Evolutionary conservation across 2,113 vertebrate species (phyloP).

Genomic region (Tinamus guttatus): DNA sequence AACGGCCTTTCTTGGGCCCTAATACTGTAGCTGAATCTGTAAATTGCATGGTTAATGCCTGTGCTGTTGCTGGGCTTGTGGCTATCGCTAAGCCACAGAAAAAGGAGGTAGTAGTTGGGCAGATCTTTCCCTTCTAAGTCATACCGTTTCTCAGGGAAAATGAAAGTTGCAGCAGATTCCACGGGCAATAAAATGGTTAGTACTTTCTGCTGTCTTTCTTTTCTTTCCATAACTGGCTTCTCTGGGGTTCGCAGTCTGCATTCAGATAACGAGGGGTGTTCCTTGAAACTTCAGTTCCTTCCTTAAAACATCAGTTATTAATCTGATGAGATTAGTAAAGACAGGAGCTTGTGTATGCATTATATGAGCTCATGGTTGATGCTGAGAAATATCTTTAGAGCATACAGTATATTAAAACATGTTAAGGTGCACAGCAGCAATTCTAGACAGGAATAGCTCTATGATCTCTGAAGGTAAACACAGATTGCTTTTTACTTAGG

Average conservation of each 20-base stretch:
- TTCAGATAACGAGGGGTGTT: background rate
- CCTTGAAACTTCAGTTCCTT: background rate
- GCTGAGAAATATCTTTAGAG: background rate
- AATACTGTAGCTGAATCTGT: background rate
- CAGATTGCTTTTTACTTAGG: background rate
- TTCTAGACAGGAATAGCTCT: constrained; percentile 33
- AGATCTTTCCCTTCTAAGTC: background rate
- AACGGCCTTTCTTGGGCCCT: background rate
- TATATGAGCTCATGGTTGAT: background rate
- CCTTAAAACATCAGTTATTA: background rate
- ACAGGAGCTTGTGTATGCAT: accelerated
- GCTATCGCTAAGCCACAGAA: background rate
- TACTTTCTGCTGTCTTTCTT: background rate
- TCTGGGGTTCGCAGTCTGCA: accelerated
- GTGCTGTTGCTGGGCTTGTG: background rate
- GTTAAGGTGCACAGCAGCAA: background rate
- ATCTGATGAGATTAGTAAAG: background rate
- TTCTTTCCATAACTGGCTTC: background rate
- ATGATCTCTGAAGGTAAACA: constrained; percentile 10
- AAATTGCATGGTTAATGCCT: background rate
- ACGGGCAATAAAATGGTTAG: background rate
- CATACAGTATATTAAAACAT: accelerated
- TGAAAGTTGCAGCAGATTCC: background rate
- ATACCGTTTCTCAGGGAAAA: background rate
- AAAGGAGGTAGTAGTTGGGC: background rate